Evolutionary conservation across 2,888 invertebrate species (phyloP), one percentile per base, ranked within the genome.

Genomic region (Petrolisthes cinctipes): DNA sequence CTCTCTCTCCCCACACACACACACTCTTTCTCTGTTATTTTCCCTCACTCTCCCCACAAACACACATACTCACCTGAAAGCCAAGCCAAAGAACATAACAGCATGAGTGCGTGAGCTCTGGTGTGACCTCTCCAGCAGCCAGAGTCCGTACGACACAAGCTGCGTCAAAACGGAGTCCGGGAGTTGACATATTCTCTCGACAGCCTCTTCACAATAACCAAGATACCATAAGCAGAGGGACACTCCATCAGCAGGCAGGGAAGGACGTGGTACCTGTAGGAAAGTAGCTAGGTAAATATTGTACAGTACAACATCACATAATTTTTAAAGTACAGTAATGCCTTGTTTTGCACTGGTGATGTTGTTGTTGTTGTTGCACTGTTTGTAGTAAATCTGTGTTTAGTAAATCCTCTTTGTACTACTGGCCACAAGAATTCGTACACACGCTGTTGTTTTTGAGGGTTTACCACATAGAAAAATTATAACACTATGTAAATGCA

Each of bases 21-120:
- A n/a, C n/a, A n/a, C 37, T 1, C 37, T 37, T 37, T 2, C 37
- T 37, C 37, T 37, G 37, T 37, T 37, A 37, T 37, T 37, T 37
- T 37, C 37, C 37, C 37, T 37, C 37, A 37, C 37, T 37, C 37
- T 37, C 37, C 37, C 37, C 37, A 37, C 37, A 37, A 0, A 37
- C 37, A 37, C 37, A 37, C 99, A 93, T 99, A 99, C 93, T 37
- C 98, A 99, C 91, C 97, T 96, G 93, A 99, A 98, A 7, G 97
- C 97, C 82, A 98, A 95, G 0, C 97, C 97, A 93, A 99, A 98
- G 94, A 99, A 99, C 98, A 99, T 98, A 54, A 98, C 97, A 3
- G 98, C 98, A 93, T 99, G 98, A 92, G 98, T 98, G 89, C 98
- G 95, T n/a, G 98, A 98, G 0, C 98, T 99, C 94, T 98, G 98